Evolutionary conservation across 2,888 invertebrate species (phyloP).

Genomic region (Limnephilus rhombicus): DNA sequence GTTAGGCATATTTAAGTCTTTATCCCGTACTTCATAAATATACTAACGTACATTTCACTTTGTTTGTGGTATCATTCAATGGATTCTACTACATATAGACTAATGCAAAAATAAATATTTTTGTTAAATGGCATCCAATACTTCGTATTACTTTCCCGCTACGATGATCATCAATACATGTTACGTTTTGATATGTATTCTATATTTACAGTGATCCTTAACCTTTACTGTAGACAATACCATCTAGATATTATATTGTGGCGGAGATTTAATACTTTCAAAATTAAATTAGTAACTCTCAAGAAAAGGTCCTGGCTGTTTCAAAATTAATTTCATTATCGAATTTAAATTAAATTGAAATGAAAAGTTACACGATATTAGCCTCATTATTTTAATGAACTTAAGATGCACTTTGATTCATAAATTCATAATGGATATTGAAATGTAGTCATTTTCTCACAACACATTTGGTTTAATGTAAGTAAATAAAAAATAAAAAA

Average conservation of each 20-base stretch:
- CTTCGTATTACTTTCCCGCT: slow-evolving; percentile 11
- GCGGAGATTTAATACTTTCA: not conserved
- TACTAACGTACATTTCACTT: not conserved
- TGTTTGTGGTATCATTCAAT: slow-evolving; percentile 2
- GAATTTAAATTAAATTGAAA: not conserved
- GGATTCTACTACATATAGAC: slow-evolving; percentile 6
- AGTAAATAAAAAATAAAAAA: not conserved
- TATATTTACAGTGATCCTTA: slow-evolving; percentile 39
- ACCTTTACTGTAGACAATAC: slow-evolving; percentile 1
- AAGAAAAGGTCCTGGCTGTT: not conserved
- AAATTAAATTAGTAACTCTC: not conserved
- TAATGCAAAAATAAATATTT: slow-evolving; percentile 23
- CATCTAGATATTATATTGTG: not conserved
- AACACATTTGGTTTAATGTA: not conserved
- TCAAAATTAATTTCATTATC: not conserved
- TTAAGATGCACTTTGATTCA: not conserved
- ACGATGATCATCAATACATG: not conserved
- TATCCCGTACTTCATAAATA: not conserved
- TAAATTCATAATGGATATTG: not conserved
- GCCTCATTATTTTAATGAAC: not conserved
- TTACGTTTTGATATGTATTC: slow-evolving; percentile 42
- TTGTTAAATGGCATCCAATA: slow-evolving; percentile 2
- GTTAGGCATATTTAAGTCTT: not conserved
- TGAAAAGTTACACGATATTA: not conserved
- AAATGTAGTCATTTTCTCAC: not conserved